Evolutionary conservation across 2,888 invertebrate species (phyloP).

Genomic region (Cinara cedri): DNA sequence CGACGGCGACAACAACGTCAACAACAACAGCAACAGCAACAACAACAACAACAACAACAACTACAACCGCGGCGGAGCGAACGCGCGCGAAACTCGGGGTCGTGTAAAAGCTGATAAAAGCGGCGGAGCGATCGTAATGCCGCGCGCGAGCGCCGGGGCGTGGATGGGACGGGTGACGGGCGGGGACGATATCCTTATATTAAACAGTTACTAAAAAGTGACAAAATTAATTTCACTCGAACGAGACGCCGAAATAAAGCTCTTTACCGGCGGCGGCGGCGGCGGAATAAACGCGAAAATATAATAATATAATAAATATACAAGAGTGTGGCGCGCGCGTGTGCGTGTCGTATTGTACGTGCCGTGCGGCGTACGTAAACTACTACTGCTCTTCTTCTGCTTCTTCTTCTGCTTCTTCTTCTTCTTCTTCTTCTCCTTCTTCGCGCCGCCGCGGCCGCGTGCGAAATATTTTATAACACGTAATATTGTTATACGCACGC

Average conservation of each 20-base stretch:
- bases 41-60: no score
- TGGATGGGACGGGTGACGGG: not conserved
- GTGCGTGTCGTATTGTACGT: not conserved
- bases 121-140: not conserved
- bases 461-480: not conserved
- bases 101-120: conserved; percentile 4
- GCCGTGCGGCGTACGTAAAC: conserved; percentile 20
- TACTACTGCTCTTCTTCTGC: no score
- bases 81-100: not conserved
- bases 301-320: conserved; percentile 6
- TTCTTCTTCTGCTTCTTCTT: no score
- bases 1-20: no score
- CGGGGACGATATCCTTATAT: conserved; percentile 35
- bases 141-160: not conserved
- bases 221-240: conserved; percentile 53
- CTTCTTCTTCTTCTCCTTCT: not conserved
- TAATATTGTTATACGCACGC: not conserved
- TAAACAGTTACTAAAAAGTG: conserved; percentile 53
- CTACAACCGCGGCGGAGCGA: not conserved
- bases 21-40: no score
- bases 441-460: not conserved
- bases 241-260: conserved; percentile 49
- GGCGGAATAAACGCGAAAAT: no score
- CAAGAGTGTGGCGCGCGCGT: not conserved
- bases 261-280: conserved; percentile 28